Base-by-base conservation (phyloP, 2,113 vertebrate genomes). In the Ceyx cyanopectus region DNA sequence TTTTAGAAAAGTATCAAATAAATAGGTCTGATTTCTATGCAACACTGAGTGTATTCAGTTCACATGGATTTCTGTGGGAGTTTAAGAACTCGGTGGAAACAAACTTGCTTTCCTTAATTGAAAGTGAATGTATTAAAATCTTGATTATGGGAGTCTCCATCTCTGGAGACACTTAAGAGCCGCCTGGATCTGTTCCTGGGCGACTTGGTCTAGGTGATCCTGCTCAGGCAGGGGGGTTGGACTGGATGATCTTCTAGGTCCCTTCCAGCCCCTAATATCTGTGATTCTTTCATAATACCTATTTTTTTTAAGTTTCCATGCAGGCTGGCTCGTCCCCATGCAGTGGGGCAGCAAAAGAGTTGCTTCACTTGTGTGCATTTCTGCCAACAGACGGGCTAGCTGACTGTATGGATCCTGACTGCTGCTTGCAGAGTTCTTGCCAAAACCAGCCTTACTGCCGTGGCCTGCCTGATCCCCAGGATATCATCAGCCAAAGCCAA, bases 341-440 rank as follows among this genome's bases (percentile, higher is more conserved):
- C 48, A 69, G 50, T 75, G 70, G 80, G 86, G 66, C 81, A 66
- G 65, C 61, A 85, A 69, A 94, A 80, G 91, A 89, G 74, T 92
- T 90, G 86, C 62, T 94, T 87, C 60, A 96, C 92, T 97, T 89
- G 81, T 96, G 60, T 97, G 92, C 37, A 82, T 97, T 97, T 97
- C 85, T 97, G 90, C 94, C 97, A 96, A 80, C 98, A 99, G 99
- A 99, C 95, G 99, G 99, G 45, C 98, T 99, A 37, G 93, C 97
- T 54, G 99, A 99, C 97, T 99, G 99, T 85, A 99, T 99, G 99
- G 99, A 99, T 91, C 99, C 99, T 22, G 99, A 99, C 93, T 99
- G 99, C 98, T 99, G 99, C 94, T 90, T 98, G 91, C 99, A 99
- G 94, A 98, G 98, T 54, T 97, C 98, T 94, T 99, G 99, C 98